Evolutionary conservation across 2,888 invertebrate genomes (phyloP), one percentile per base, ranked within the genome.

Genomic region (Eilema depressum): DNA sequence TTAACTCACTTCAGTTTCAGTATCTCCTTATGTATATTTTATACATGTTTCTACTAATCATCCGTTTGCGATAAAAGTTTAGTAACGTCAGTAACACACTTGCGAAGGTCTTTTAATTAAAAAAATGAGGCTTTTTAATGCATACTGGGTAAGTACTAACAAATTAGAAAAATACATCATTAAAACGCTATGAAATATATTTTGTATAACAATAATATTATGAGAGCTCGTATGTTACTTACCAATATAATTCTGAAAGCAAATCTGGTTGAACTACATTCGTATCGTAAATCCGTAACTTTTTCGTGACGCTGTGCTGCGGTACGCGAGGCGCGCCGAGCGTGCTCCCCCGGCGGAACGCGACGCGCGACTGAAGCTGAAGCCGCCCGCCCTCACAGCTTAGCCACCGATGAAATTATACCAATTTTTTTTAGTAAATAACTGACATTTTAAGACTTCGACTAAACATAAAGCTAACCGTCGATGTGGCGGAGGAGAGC

Each of bases 351-450:
- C 66, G 67, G 28, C 77, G 79, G 74, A 73, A 73, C 68, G 70
- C 79, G 77, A 59, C 75, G 68, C 75, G 68, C 75, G 77, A 87
- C 87, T 87, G 86, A 79, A 79, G 71, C 70, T 41, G 41, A 41
- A 74, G 74, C 75, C 72, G 67, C 77, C 76, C 74, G 69, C 64
- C 63, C 62, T 11, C 11, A 57, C 41, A 7, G 1, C 30, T 59
- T 56, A 30, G 28, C n/a, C n/a, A 47, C 28, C 23, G 67, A 47
- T 61, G 23, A 59, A 23, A 3, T 64, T 53, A 26, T 10, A 26
- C 8, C 53, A 47, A n/a, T 61, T 37, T 33, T 63, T 23, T 25
- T 23, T 26, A 8, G 11, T 0, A 41, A 14, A 1, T 59, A 59
- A 57, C 23, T 37, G 25, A 23, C 20, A 37, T 59, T 65, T 30